Conservation (phyloP, 2,113 vertebrate species). For the Myrmecophaga tridactyla region DNA sequence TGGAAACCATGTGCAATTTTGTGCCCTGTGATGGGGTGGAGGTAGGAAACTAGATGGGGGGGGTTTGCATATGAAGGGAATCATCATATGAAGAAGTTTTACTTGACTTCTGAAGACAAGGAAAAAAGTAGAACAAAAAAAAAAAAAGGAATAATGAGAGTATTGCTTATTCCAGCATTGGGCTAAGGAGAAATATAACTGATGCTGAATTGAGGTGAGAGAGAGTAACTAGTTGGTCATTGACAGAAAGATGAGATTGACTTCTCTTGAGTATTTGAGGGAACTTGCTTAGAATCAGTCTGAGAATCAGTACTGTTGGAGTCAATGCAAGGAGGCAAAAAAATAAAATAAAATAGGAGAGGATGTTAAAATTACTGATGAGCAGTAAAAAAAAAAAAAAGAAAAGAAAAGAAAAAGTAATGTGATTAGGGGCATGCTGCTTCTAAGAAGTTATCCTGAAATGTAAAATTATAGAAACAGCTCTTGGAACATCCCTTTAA, state of each 20-base stretch:
- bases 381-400: not conserved
- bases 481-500: not conserved
- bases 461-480: not conserved
- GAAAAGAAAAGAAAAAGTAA: not conserved
- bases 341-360: not conserved
- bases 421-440: accelerated
- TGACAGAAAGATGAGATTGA: too few relatives aligned
- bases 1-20: not conserved
- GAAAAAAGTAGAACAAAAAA: not conserved
- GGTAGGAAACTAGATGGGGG: not conserved
- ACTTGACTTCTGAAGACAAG: not conserved
- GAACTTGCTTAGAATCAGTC: not conserved
- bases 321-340: not conserved
- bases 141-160: not conserved
- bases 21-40: not conserved
- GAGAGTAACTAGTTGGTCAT: not conserved
- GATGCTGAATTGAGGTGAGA: too few relatives aligned
- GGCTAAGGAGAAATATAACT: not conserved
- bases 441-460: not conserved
- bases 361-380: not conserved
- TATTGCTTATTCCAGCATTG: not conserved
- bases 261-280: not conserved
- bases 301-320: not conserved
- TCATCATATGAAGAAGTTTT: not conserved
- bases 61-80: not conserved